Conservation (phyloP, 2,797 vertebrate genomes). For the Salmo trutta region DNA sequence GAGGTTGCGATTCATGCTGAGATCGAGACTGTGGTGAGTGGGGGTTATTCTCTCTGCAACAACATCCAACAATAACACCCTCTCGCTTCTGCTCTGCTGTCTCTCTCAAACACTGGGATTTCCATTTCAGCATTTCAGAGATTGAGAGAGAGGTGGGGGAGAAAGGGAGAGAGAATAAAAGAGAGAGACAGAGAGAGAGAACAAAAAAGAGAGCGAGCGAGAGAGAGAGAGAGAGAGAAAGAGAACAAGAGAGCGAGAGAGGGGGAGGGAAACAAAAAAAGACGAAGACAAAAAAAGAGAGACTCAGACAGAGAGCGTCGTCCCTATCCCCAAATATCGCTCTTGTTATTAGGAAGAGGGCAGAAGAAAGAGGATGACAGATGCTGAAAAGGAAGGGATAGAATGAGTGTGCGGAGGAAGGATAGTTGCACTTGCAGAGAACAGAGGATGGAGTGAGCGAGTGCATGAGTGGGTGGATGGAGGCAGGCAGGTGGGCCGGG, state of each 20-base stretch:
- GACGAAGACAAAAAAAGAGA: not conserved
- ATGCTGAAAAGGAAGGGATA: not conserved
- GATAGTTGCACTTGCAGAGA: not conserved
- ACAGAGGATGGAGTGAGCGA: conserved; percentile 1
- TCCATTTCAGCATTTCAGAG: no score
- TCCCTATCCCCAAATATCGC: not conserved
- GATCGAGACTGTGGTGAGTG: no score
- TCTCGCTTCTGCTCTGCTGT: not conserved
- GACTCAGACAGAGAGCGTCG: not conserved
- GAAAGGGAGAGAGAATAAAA: not conserved
- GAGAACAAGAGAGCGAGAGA: not conserved
- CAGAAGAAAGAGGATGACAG: not conserved
- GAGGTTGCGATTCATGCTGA: no score
- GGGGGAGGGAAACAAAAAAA: not conserved
- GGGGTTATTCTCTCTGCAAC: not conserved
- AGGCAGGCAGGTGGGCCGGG: conserved; percentile 7
- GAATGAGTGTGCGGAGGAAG: not conserved
- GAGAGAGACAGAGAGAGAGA: not conserved
- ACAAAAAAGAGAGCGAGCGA: not conserved
- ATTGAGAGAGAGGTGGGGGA: no score
- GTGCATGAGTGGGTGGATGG: not conserved
- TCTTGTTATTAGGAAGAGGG: conserved; percentile 25
- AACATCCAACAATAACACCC: not conserved
- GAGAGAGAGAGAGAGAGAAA: not conserved
- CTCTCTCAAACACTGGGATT: not conserved